phyloP scores from a whole-genome alignment of 2,113 vertebrate species.

The Sander lucioperca region DNA sequence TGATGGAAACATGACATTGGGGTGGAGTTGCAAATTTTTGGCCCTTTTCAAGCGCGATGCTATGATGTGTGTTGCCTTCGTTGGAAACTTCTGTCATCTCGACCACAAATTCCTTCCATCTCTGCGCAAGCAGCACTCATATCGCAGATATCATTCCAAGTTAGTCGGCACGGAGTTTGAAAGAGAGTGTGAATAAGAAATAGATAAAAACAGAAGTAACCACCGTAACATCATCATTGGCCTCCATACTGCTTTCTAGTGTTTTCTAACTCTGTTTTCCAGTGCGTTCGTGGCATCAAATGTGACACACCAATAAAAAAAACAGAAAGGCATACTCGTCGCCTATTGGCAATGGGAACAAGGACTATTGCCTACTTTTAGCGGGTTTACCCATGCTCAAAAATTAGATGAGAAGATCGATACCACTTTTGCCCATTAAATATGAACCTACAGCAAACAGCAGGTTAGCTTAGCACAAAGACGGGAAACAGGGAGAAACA shows the following conservation, averaged over 20 bases:
- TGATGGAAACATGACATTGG: too few relatives aligned
- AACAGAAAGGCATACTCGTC: background rate
- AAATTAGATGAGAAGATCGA: background rate
- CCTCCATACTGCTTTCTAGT: too few relatives aligned
- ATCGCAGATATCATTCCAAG: too few relatives aligned
- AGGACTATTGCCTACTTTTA: background rate
- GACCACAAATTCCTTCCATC: too few relatives aligned
- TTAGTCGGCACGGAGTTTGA: background rate
- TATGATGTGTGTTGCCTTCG: too few relatives aligned
- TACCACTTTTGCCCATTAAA: background rate
- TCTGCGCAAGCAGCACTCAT: too few relatives aligned
- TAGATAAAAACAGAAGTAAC: background rate
- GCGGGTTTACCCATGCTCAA: background rate
- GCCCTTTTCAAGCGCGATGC: too few relatives aligned
- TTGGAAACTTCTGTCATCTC: too few relatives aligned
- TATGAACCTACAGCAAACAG: background rate
- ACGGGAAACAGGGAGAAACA: background rate
- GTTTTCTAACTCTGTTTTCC: background rate
- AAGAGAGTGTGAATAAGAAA: background rate
- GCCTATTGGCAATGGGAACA: background rate
- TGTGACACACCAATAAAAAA: background rate
- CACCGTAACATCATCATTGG: too few relatives aligned
- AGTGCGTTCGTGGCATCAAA: background rate
- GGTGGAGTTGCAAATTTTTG: too few relatives aligned
- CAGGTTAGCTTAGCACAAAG: background rate